Evolutionary conservation across 2,888 invertebrate species (phyloP), one percentile per base, ranked within the genome.

Genomic region (Corythucha ciliata): DNA sequence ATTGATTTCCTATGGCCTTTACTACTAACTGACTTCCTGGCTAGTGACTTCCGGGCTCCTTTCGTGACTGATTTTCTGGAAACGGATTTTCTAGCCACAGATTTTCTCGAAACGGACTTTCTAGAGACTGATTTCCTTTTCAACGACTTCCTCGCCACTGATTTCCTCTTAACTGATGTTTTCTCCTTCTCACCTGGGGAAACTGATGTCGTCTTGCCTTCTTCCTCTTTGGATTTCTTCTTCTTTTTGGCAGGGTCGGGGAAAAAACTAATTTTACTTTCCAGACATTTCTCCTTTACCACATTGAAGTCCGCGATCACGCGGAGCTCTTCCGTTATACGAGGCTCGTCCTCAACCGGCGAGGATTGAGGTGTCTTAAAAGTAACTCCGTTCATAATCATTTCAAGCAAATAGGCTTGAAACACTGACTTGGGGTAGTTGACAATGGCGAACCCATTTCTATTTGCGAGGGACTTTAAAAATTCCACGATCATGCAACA

Each of bases 401-500:
- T n/a, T 20, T 51, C 51, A n/a, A 51, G 39, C 22, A 45, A 34
- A 29, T 44, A 39, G 10, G 51, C 51, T 37, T 51, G 51, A 8
- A 45, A 20, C 2, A 41, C 36, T 6, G 51, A 45, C 6, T 14
- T 21, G 12, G 81, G 81, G 62, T 75, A 81, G 63, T 81, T 78
- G 34, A 80, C 66, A 40, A 81, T 67, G n/a, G 74, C 77, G 72
- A 79, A 81, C 4, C 79, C 78, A 16, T 71, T 62, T 32, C 74
- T 69, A 36, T 72, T 64, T 2, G 62, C 50, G 53, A 75, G 66
- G 26, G 67, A 68, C 63, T 74, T 75, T 16, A 81, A 63, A 61
- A 78, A 80, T 61, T 79, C 78, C 1, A 78, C 68, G 56, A 81
- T 67, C 67, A 77, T 76, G 21, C 74, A 72, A 4, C 75, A 70